Conservation (phyloP, 1,140 invertebrate genomes). For the Holcopasites calliopsidis region DNA sequence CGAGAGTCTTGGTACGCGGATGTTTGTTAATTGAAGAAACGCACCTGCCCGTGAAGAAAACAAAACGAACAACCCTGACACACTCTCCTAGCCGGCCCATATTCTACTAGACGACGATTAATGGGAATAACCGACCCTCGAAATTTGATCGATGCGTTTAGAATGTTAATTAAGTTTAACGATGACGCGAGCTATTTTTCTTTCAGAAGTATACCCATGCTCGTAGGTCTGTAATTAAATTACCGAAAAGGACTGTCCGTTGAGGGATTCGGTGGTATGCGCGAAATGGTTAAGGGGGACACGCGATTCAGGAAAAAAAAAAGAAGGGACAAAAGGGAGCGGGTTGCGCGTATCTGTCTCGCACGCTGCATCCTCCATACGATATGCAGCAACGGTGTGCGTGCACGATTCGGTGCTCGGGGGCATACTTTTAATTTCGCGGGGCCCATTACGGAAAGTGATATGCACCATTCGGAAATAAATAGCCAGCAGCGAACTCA, state of each 20-base stretch:
- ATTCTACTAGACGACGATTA: constrained; percentile 54
- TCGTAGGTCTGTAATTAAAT: constrained; percentile 8
- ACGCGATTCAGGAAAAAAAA: neutral
- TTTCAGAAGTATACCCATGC: neutral
- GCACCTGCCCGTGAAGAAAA: constrained; percentile 61
- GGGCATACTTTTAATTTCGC: constrained; percentile 66
- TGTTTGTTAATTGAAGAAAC: constrained; percentile 50
- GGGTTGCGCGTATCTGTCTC: constrained; percentile 43
- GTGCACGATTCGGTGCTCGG: constrained; percentile 59
- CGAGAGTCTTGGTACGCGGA: constrained; percentile 34
- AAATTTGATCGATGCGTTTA: neutral
- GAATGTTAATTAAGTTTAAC: no score
- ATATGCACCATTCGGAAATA: constrained; percentile 68
- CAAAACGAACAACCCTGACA: constrained; percentile 65
- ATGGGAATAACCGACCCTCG: neutral
- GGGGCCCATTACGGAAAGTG: constrained; percentile 64
- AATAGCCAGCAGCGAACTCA: constrained; percentile 66
- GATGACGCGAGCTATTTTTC: no score
- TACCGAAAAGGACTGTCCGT: neutral
- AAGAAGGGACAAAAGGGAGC: neutral
- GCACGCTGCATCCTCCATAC: constrained; percentile 12
- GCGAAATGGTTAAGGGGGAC: neutral
- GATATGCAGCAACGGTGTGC: constrained; percentile 35
- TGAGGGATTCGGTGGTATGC: constrained; percentile 6
- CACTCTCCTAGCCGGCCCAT: constrained; percentile 41